Conservation (phyloP, 2,113 vertebrate species). For the Gorilla gorilla region DNA sequence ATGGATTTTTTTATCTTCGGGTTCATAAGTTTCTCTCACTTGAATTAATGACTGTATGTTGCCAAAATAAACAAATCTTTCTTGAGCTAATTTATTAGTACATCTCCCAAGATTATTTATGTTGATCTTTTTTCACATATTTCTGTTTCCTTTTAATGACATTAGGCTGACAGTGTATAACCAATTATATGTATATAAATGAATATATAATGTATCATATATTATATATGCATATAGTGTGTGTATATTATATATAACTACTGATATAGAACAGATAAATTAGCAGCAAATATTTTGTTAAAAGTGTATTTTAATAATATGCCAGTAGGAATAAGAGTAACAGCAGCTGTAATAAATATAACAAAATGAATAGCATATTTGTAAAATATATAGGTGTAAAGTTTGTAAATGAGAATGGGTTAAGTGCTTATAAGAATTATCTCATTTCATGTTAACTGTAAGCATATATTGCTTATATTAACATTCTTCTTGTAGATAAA, state of each 20-base stretch:
- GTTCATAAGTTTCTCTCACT: background rate
- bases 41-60: background rate
- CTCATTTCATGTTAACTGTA: background rate
- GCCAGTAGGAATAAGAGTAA: background rate
- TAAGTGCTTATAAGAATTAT: background rate
- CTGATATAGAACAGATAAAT: background rate
- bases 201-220: background rate
- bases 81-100: background rate
- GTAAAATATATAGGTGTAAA: background rate
- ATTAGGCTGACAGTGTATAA: background rate
- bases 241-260: background rate
- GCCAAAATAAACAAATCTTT: background rate
- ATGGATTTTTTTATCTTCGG: background rate
- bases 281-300: background rate
- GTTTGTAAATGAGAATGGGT: background rate
- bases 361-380: background rate
- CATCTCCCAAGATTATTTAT: background rate
- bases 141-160: background rate
- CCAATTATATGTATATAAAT: background rate
- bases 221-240: background rate
- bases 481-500: background rate
- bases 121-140: background rate
- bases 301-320: background rate
- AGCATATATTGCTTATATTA: background rate
- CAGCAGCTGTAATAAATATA: background rate